These are phyloP conservation scores for Macrosiphum euphorbiae DNA, from an alignment of 2,888 invertebrate species.

Conservation along the genomic window DNA sequence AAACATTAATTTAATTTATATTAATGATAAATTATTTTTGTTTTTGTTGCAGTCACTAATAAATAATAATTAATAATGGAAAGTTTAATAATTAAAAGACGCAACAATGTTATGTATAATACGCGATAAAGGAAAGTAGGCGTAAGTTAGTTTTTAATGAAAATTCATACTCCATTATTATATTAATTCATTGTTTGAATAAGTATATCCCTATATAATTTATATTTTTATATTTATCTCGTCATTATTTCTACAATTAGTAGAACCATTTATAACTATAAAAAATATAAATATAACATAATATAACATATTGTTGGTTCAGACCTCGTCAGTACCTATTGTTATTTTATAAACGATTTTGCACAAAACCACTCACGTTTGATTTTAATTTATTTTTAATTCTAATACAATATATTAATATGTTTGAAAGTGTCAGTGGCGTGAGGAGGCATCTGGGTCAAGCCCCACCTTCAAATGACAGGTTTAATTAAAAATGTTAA, in stretches of 20 bases:
- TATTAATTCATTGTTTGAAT: neutral
- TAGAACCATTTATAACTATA: neutral
- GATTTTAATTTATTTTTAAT: neutral
- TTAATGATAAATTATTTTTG: neutral
- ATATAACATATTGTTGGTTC: neutral
- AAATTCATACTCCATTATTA: neutral
- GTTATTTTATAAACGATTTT: neutral
- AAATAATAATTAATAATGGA: conserved; percentile 27
- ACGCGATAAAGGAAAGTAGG: neutral
- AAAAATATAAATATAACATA: neutral
- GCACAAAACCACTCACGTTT: neutral
- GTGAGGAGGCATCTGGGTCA: neutral
- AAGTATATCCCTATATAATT: neutral
- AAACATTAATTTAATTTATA: neutral
- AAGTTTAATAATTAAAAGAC: neutral
- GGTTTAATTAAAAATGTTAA: neutral
- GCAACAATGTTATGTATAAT: neutral
- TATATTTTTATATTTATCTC: neutral
- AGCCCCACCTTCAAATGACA: neutral
- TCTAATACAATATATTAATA: neutral
- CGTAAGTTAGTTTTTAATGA: neutral
- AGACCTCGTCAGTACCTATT: neutral
- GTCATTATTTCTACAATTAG: neutral
- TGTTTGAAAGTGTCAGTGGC: neutral
- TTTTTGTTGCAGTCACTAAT: neutral